Percentiles rank a stretch among this genome's conserved stretches.
Evolutionary conservation across 2,113 vertebrate species (phyloP).

Genomic region (Pelusios castaneus): DNA sequence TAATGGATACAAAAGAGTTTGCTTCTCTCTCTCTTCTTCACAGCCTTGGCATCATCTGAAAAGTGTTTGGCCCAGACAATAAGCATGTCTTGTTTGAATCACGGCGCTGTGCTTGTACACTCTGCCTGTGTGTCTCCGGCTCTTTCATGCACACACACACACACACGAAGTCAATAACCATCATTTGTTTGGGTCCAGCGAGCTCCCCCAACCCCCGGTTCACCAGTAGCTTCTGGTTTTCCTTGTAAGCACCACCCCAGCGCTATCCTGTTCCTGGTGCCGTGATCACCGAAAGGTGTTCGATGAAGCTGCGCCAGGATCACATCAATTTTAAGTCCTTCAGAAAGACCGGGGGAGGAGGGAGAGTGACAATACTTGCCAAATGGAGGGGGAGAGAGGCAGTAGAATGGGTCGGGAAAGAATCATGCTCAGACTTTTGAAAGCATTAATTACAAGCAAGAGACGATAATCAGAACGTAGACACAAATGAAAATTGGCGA

Average conservation of each 20-base stretch:
- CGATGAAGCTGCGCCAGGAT: background rate
- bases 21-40: background rate
- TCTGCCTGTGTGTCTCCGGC: no score
- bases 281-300: rapidly evolving
- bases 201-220: conserved; percentile 42
- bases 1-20: background rate
- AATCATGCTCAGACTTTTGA: background rate
- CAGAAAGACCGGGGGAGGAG: background rate
- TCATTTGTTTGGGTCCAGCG: background rate
- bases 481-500: conserved; percentile 12
- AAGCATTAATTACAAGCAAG: conserved; percentile 28
- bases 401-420: background rate
- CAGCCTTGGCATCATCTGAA: background rate
- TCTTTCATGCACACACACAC: no score
- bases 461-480: conserved; percentile 13
- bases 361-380: background rate
- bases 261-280: background rate
- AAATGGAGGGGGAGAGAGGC: background rate
- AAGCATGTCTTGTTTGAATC: rapidly evolving
- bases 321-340: background rate
- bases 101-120: background rate
- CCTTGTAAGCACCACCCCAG: background rate
- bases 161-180: background rate
- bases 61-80: background rate
- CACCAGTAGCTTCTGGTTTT: background rate